A percentile compares a stretch with the other conserved stretches of the same genome.
phyloP scores from a whole-genome alignment of 2,888 invertebrate species.

The Pyrocoelia pectoralis region DNA sequence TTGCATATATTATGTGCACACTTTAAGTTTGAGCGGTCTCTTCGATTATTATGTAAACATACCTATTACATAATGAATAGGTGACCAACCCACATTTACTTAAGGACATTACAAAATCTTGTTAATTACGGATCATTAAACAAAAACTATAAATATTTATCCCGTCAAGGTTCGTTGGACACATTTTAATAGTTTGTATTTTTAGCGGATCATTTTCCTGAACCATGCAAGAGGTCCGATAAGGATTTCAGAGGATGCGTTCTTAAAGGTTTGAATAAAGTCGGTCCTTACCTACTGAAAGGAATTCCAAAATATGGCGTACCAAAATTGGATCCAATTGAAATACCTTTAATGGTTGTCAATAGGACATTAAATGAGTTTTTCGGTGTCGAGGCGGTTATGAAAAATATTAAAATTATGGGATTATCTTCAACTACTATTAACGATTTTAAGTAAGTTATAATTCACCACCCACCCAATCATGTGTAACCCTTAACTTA shows the following conservation, averaged over 20 bases:
- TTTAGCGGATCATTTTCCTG: slow-evolving; percentile 71
- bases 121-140: no score
- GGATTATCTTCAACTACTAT: slow-evolving; percentile 72
- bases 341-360: slow-evolving; percentile 72
- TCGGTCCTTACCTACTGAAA: slow-evolving; percentile 65
- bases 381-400: slow-evolving; percentile 72
- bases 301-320: slow-evolving; percentile 76
- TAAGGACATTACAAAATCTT: no score
- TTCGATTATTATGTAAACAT: no score
- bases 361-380: slow-evolving; percentile 72
- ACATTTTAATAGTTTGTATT: slow-evolving; percentile 39
- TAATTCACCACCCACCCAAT: neutral
- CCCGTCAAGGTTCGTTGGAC: no score
- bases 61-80: no score
- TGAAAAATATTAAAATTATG: slow-evolving; percentile 69
- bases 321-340: slow-evolving; percentile 76
- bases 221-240: slow-evolving; percentile 70
- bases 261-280: slow-evolving; percentile 65
- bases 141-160: no score
- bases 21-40: no score
- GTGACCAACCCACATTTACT: no score
- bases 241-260: slow-evolving; percentile 70
- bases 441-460: slow-evolving; percentile 70
- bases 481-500: neutral
- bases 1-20: no score